phyloP scores from a whole-genome alignment of 2,113 vertebrate genomes.

The Asarcornis scutulata region DNA sequence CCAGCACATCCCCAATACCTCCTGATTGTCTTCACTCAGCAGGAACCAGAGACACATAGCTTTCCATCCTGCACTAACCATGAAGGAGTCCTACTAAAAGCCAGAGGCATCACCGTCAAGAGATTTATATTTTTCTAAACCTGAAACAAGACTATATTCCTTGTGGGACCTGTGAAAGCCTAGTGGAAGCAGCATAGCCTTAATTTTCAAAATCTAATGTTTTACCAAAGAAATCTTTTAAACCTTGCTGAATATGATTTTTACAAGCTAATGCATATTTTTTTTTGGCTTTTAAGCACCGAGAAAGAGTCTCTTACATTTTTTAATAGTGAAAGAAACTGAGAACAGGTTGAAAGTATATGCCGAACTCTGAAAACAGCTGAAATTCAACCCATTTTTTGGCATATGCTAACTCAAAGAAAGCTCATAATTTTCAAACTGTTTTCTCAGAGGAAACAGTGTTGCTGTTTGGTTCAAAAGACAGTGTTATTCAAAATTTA shows the following conservation, averaged over 20 bases:
- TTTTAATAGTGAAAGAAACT: constrained; percentile 38
- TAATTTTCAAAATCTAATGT: constrained; percentile 23
- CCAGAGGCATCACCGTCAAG: neutral
- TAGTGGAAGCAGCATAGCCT: neutral
- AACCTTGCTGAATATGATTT: constrained; percentile 16
- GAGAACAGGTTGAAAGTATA: constrained; percentile 22
- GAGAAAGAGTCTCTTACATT: neutral
- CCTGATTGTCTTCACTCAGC: neutral
- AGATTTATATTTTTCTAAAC: neutral
- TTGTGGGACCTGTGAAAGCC: neutral
- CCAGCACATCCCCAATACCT: neutral
- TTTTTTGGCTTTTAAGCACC: neutral
- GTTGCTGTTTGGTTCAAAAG: constrained; percentile 1
- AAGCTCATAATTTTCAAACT: neutral
- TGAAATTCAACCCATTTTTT: constrained; percentile 8
- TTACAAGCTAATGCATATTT: neutral
- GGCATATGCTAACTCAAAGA: neutral
- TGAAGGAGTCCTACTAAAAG: neutral
- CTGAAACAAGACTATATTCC: neutral
- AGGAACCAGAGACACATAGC: neutral
- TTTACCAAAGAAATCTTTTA: neutral
- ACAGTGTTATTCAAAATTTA: neutral
- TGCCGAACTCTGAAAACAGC: neutral
- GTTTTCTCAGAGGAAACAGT: constrained; percentile 7
- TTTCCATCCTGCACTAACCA: neutral